Evolutionary conservation across 2,113 vertebrate genomes (phyloP), one percentile per base, ranked within the genome.

Genomic region (Orcinus orca): DNA sequence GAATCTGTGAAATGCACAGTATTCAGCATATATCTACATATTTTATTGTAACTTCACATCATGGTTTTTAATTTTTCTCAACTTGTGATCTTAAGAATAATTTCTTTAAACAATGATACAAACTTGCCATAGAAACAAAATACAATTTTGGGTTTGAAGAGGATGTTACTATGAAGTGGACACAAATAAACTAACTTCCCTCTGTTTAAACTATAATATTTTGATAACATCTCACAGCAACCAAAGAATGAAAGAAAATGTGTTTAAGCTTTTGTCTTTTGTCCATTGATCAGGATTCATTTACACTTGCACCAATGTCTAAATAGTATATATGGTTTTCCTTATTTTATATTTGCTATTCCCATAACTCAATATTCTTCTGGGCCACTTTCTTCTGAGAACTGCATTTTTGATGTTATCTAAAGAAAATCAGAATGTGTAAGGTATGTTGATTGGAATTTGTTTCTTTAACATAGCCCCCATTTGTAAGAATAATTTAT

Each of bases 1-100:
- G 89, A 85, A 90, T 92, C 74, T 79, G 25, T 93, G 90, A 96
- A 98, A 90, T 91, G 62, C 80, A 91, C 21, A 31, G 9, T 95
- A 2, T 38, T 90, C 53, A 67, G 63, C 53, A 97, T 90, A 15
- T n/a, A 76, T 95, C 87, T 93, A 31, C 11, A 6, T 94, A 91
- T 85, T 10, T 92, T 95, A 94, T 77, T 90, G 8, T 97, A 97
- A 88, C 2, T 90, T 96, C 9, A n/a, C 47, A 26, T 4, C 87
- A 1, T 82, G 41, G 1, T 38, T 97, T 95, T 47, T 86, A 26
- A 93, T 21, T 1, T 76, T 41, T 86, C 13, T 70, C 76, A n/a
- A 93, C 73, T 31, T 96, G 63, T 76, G 2, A 68, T 13, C 47
- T 96, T 94, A 58, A 95, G 47, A 80, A 88, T 36, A 95, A 83